Base-by-base conservation (phyloP, 2,797 vertebrate genomes). In the Schizothorax lantsangensis region DNA sequence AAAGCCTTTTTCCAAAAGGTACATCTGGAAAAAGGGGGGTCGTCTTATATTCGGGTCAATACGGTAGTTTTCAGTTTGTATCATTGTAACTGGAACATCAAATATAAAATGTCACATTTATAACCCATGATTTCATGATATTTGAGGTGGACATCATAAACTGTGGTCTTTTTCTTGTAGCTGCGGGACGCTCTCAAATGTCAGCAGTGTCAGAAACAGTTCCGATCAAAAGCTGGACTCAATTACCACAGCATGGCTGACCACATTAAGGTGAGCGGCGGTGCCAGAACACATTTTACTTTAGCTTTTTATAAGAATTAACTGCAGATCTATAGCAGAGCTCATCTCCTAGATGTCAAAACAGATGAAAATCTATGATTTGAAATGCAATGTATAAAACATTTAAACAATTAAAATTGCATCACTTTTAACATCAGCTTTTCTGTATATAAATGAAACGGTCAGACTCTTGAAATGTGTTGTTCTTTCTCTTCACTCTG, bases 241-340 rank as follows among this genome's bases (percentile, higher is more conserved):
- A 99, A 98, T 95, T 99, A 99, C 93, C 98, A 99, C 94, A 97
- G 96, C 87, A 98, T 99, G 98, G 96, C 97, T 0, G 98, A 99
- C 85, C 98, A 99, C 77, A 96, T 94, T 97, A 96, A 84, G 72
- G 45, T 88, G 38, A 43, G 77, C 14, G 14, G 62, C 33, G 17
- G 23, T 57, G 79, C 79, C 78, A 66, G 52, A 38, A n/a, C 33
- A 57, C 17, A 40, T 59, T 78, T 59, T 5, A 79, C 12, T 9
- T n/a, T 1, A n/a, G 36, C 19, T n/a, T 59, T 59, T 57, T n/a
- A 8, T 57, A 15, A 40, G 36, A 38, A 59, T 59, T 59, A 11
- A 23, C 17, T 33, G 17, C 15, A 54, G 49, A 77, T 11, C 30
- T 36, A 54, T 2, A 57, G 21, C 36, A 79, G 19, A 57, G 21